Evolutionary conservation across 53 echinoderm and acorn worm species (phyloP), one percentile per base, ranked within the genome.

Genomic region (Hippasteria phrygiana): DNA sequence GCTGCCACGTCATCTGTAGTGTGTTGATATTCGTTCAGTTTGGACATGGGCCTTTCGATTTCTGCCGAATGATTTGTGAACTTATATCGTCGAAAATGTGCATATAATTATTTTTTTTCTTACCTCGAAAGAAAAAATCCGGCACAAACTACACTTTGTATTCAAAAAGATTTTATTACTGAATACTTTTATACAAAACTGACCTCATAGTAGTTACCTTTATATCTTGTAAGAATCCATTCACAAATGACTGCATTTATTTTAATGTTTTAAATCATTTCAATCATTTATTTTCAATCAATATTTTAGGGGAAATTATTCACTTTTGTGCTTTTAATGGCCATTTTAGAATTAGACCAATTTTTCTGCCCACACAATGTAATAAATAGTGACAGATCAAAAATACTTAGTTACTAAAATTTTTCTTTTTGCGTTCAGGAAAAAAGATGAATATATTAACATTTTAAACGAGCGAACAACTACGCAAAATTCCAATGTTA

Each of bases 131-230:
- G n/a, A n/a, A n/a, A n/a, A n/a, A n/a, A n/a, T n/a, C n/a, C 56
- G 56, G 10, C 48, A 47, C 11, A 48, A 31, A 31, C 10, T 33
- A 42, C 26, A 37, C 3, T 70, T 48, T 51, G 71, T 85, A 85
- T 71, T 85, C 85, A 85, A 85, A 85, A 71, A 83, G 62, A 47
- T 48, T 27, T 71, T 78, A 70, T 85, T 84, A 70, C 29, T 50
- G 85, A 85, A 85, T 85, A 85, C 85, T 71, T 85, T 62, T 71
- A 71, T 85, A 85, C 85, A 85, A 84, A 85, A 85, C 66, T 53
- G 51, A 84, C 48, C 8, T 17, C 2, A 75, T 71, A 50, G 71
- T 70, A 71, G n/a, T n/a, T n/a, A 55, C n/a, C 26, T 59, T 24
- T 20, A 3, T 16, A 54, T 12, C 14, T 54, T 54, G 3, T 20